Percentiles rank a stretch among this genome's conserved stretches.
Evolutionary conservation across 2,113 vertebrate genomes (phyloP).

Genomic region (Mixornis gularis): DNA sequence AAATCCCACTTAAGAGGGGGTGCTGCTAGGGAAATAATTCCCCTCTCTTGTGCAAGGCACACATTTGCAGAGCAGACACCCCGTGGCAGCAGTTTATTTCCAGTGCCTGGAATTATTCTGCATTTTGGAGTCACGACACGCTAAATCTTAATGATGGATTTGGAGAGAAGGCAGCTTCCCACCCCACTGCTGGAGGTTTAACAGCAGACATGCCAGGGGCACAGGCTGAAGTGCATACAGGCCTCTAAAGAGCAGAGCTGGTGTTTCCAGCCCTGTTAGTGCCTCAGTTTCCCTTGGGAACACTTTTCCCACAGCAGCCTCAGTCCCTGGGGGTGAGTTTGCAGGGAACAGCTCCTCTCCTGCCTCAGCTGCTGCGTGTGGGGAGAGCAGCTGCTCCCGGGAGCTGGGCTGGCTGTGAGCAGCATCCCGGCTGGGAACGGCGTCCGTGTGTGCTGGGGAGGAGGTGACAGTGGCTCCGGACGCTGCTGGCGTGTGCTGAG

Average conservation of each 20-base stretch:
- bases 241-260: not conserved
- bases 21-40: not conserved
- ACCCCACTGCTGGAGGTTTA: not conserved
- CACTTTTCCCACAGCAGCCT: not conserved
- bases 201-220: not conserved
- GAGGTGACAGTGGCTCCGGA: not conserved
- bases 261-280: not conserved
- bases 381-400: not conserved
- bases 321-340: accelerated
- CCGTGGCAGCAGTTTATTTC: not conserved
- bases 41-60: not conserved
- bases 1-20: not conserved
- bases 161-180: not conserved
- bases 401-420: not conserved
- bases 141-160: not conserved
- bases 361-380: accelerated
- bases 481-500: not conserved
- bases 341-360: not conserved
- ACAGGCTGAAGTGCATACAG: accelerated
- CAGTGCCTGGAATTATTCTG: not conserved
- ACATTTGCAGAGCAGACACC: not conserved
- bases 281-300: constrained; percentile 23
- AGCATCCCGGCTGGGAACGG: not conserved
- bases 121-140: not conserved
- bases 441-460: not conserved